Evolutionary conservation across 2,888 invertebrate species (phyloP).

Genomic region (Limenitis camilla): DNA sequence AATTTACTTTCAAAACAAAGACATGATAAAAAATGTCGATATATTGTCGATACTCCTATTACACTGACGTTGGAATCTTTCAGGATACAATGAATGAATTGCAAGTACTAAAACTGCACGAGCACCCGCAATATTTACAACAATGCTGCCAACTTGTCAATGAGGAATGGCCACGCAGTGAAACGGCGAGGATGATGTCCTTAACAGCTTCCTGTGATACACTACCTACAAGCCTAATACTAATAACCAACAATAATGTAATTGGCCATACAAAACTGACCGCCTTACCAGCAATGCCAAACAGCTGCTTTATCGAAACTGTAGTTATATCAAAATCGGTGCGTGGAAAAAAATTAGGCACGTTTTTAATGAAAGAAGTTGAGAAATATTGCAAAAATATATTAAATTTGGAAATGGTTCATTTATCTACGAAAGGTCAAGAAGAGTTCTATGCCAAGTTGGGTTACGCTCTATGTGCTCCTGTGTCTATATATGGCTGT

Average conservation of each 20-base stretch:
- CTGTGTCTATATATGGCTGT: conserved; percentile 80
- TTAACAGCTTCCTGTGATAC: conserved; percentile 81
- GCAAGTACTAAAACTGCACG: conserved; percentile 80
- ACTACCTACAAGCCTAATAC: conserved; percentile 81
- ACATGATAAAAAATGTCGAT: no score
- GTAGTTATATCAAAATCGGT: conserved; percentile 83
- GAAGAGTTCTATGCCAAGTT: conserved; percentile 84
- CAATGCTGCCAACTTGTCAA: conserved; percentile 86
- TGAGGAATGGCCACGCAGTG: conserved; percentile 90
- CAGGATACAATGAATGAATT: conserved; percentile 42
- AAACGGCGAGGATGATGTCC: conserved; percentile 84
- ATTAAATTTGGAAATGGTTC: conserved; percentile 77
- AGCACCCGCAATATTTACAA: conserved; percentile 79
- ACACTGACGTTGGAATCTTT: background rate
- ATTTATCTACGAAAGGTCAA: conserved; percentile 82
- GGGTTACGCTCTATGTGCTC: conserved; percentile 80
- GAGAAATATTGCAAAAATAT: conserved; percentile 82
- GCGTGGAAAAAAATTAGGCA: conserved; percentile 85
- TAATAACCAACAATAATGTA: conserved; percentile 70
- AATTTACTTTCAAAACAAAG: no score
- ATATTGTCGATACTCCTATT: no score
- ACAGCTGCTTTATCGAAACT: conserved; percentile 86
- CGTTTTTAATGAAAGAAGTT: conserved; percentile 80
- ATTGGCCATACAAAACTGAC: conserved; percentile 89
- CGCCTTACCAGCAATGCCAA: conserved; percentile 78